Conservation (phyloP, 2,888 invertebrate species). For the Drosophila kuntzei region DNA sequence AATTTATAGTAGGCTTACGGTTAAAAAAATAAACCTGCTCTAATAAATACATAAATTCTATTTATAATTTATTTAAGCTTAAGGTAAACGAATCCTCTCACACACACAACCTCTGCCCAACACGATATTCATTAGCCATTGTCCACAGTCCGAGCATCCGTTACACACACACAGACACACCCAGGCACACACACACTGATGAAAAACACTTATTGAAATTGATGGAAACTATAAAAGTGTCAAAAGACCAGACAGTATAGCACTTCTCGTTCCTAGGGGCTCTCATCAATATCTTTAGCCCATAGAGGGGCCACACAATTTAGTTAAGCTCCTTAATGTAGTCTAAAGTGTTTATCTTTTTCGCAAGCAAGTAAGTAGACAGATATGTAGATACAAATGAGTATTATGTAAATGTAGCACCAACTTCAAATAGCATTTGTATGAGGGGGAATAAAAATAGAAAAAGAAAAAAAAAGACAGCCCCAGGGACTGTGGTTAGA, state of each 20-base stretch:
- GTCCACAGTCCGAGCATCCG: slow-evolving; percentile 27
- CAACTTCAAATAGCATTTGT: slow-evolving; percentile 43
- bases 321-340: slow-evolving; percentile 63
- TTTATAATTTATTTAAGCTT: slow-evolving; percentile 49
- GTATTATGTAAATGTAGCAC: slow-evolving; percentile 65
- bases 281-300: slow-evolving; percentile 25
- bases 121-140: slow-evolving; percentile 5
- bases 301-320: slow-evolving; percentile 32
- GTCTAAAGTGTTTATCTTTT: slow-evolving; percentile 41
- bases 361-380: slow-evolving; percentile 54
- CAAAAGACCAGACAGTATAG: slow-evolving; percentile 54
- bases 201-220: slow-evolving; percentile 69
- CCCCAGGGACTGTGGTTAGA: not conserved
- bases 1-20: not conserved
- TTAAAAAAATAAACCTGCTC: slow-evolving; percentile 1
- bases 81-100: slow-evolving; percentile 41
- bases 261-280: slow-evolving; percentile 33
- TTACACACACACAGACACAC: slow-evolving; percentile 6
- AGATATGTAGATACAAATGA: slow-evolving; percentile 54
- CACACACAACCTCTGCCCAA: slow-evolving; percentile 1
- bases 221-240: slow-evolving; percentile 80
- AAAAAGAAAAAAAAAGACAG: not conserved
- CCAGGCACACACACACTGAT: slow-evolving; percentile 10
- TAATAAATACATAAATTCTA: slow-evolving; percentile 27
- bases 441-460: slow-evolving; percentile 14